A percentile compares a stretch with the other conserved stretches of the same genome.
Evolutionary conservation across 2,113 vertebrate genomes (phyloP).

Genomic region (Pithys albifrons): DNA sequence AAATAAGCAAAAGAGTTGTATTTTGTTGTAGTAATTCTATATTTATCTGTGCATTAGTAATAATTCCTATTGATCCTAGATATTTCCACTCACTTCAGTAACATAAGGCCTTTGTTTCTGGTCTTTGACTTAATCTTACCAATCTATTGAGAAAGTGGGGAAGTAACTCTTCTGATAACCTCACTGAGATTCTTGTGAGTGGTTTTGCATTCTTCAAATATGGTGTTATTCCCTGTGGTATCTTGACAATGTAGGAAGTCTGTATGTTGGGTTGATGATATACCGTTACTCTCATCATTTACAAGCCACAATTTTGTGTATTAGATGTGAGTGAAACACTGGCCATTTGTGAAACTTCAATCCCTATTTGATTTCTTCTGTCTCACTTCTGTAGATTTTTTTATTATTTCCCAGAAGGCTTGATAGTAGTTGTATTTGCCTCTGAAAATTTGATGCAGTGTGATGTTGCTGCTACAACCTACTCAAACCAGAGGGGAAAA

Average conservation of each 20-base stretch:
- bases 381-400: background rate
- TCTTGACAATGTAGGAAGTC: background rate
- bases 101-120: background rate
- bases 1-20: background rate
- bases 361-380: background rate
- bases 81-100: background rate
- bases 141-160: background rate
- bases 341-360: background rate
- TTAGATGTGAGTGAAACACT: background rate
- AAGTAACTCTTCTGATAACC: background rate
- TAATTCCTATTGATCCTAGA: background rate
- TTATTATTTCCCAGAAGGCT: background rate
- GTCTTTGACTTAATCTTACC: background rate
- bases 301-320: background rate
- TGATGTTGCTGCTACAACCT: background rate
- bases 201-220: background rate
- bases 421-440: background rate
- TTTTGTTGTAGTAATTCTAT: background rate
- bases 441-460: background rate
- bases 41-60: background rate
- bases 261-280: fast-evolving
- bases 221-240: background rate
- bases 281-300: background rate
- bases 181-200: background rate
- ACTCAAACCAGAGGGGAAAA: background rate